Percentiles rank a stretch among this genome's conserved stretches.
These are phyloP conservation scores for Catocala nupta DNA, from an alignment of 2,888 invertebrate species.

Conservation along the genomic window DNA sequence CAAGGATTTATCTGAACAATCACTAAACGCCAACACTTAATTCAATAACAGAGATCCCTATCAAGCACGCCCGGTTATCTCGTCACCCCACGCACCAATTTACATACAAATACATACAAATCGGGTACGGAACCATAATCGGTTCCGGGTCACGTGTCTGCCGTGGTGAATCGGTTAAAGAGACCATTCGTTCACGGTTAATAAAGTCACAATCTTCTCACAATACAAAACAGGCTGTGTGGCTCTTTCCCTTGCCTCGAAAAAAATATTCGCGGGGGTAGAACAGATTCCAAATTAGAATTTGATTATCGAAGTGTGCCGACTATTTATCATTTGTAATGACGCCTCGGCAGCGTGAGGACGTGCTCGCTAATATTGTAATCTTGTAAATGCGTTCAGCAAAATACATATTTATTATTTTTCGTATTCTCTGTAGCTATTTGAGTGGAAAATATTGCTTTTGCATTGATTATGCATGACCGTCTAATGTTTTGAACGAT, in stretches of 20 bases:
- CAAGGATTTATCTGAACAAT: conserved; percentile 56
- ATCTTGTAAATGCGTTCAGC: conserved; percentile 84
- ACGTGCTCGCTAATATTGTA: conserved; percentile 84
- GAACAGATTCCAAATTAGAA: conserved; percentile 87
- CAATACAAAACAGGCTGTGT: conserved; percentile 79
- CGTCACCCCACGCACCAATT: conserved; percentile 78
- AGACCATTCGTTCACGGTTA: conserved; percentile 84
- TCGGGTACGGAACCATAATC: conserved; percentile 79
- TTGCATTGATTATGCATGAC: conserved; percentile 76
- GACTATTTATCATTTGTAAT: conserved; percentile 87
- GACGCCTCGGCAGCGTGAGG: conserved; percentile 76
- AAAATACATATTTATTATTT: conserved; percentile 82
- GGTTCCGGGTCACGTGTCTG: conserved; percentile 88
- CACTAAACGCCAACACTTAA: conserved; percentile 78
- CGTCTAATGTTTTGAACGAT: conserved; percentile 57
- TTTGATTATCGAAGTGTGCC: conserved; percentile 87
- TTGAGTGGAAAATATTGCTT: conserved; percentile 82
- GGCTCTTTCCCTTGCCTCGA: conserved; percentile 68
- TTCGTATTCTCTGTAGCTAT: conserved; percentile 66
- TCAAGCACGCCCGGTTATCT: conserved; percentile 82
- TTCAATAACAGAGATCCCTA: conserved; percentile 82
- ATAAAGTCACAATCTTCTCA: conserved; percentile 86
- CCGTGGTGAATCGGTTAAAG: conserved; percentile 87
- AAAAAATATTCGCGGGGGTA: conserved; percentile 74
- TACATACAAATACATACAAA: conserved; percentile 85